Evolutionary conservation across 2,888 invertebrate genomes (phyloP).

Genomic region (Ectobius pallidus): DNA sequence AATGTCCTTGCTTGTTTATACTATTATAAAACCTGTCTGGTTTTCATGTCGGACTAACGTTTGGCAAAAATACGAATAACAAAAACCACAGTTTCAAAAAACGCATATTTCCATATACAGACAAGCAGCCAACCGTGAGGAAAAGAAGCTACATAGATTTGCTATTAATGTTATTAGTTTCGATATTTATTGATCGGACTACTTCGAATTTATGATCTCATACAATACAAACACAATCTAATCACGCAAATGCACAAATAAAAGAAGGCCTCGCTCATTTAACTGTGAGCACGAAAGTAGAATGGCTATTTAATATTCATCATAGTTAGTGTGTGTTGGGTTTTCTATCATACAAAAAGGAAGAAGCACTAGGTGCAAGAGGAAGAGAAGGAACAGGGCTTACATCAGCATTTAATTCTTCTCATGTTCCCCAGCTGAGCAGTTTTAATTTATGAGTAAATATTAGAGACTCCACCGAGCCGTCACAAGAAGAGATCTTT

Average conservation of each 20-base stretch:
- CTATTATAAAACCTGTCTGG: too few species aligned
- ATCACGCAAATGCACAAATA: constrained; percentile 18
- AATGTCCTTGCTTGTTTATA: too few species aligned
- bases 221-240: constrained; percentile 17
- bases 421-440: constrained; percentile 26
- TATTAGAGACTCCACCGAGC: constrained; percentile 25
- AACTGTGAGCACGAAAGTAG: not conserved
- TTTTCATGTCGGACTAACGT: not conserved
- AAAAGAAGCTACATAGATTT: constrained; percentile 2
- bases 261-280: not conserved
- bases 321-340: not conserved
- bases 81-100: too few species aligned
- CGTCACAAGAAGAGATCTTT: not conserved
- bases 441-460: constrained; percentile 35
- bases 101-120: too few species aligned
- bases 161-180: constrained; percentile 49
- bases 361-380: not conserved
- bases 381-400: constrained; percentile 4
- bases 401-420: constrained; percentile 34
- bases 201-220: constrained; percentile 31
- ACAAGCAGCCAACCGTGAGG: not conserved
- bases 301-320: constrained; percentile 14
- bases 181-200: constrained; percentile 58
- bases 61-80: not conserved
- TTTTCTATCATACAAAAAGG: not conserved